Conservation (phyloP, 2,113 vertebrate genomes). For the Petaurus breviceps region DNA sequence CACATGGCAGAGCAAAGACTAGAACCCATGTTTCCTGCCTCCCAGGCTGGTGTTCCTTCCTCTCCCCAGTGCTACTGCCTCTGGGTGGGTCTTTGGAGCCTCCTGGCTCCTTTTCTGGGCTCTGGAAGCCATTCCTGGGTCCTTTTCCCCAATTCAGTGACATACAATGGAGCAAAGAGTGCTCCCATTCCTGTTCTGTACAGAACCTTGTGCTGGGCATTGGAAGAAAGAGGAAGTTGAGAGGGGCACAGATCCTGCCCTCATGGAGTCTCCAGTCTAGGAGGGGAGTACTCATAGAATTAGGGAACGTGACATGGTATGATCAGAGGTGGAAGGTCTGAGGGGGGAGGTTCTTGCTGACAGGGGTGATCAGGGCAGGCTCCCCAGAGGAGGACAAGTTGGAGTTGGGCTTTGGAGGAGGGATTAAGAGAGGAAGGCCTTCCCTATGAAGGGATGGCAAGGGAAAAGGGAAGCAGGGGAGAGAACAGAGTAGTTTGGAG, state of each 20-base stretch:
- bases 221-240: too few relatives aligned
- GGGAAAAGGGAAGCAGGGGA: background rate
- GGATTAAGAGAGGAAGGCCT: background rate
- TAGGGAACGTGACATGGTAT: too few relatives aligned
- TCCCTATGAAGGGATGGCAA: background rate
- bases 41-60: constrained; percentile 37
- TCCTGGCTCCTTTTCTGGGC: background rate
- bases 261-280: too few relatives aligned
- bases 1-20: constrained; percentile 73
- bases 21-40: constrained; percentile 63
- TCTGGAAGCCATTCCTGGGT: too few relatives aligned
- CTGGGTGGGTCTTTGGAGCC: background rate
- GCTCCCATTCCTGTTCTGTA: too few relatives aligned
- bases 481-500: background rate
- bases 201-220: too few relatives aligned
- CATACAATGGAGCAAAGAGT: too few relatives aligned
- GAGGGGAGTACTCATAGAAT: too few relatives aligned
- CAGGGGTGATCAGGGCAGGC: background rate
- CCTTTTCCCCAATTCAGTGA: too few relatives aligned
- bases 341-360: background rate
- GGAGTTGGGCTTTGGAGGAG: background rate
- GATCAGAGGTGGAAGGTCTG: too few relatives aligned
- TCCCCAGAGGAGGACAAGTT: background rate
- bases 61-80: background rate
- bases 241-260: too few relatives aligned